Base-by-base conservation (phyloP, 1,140 invertebrate species). In the Bombus turneri region DNA sequence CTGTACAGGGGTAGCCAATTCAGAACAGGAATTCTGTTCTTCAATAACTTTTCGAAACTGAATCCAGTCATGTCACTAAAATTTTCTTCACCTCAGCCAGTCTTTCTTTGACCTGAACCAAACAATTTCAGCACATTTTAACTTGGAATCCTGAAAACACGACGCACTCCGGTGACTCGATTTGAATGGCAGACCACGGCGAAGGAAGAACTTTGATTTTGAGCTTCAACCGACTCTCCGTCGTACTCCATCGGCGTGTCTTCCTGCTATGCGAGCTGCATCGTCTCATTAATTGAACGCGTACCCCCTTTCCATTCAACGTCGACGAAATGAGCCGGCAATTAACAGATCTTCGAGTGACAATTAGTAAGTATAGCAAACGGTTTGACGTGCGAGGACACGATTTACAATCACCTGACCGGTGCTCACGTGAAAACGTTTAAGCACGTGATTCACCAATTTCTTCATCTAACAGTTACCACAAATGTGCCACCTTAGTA, bases 1-100 rank as follows among this genome's bases (percentile, higher is more conserved):
- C 87, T 94, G 91, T 96, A 96, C 3, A 88, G 88, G 15, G 95
- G 95, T 53, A 96, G 64, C 96, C 96, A 96, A 81, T 93, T 90
- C 10, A 94, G 74, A 47, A 95, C 91, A 22, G 96, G 96, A 8
- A 96, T 53, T 81, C 91, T 89, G 78, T 89, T 90, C 41, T 86
- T 90, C 9, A 89, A 37, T 6, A 85, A 9, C 15, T 64, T 86
- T 34, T 82, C 47, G 0, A 88, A 83, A 85, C 83, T 89, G 31
- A 88, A 43, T 39, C 53, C 82, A 8, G 79, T 81, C 91, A 92
- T 92, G 25, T 37, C 68, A n/a, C 3, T 13, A 15, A 34, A 53
- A n/a, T 37, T 34, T 34, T 9, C 34, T 18, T 68, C 66, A 18
- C 15, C 8, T 37, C 34, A 22, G 34, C 0, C 2, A 39, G 25